A percentile compares a stretch with the other conserved stretches of the same genome.
Conservation (phyloP, 2,888 invertebrate genomes). For the Heliconius ismenius region DNA sequence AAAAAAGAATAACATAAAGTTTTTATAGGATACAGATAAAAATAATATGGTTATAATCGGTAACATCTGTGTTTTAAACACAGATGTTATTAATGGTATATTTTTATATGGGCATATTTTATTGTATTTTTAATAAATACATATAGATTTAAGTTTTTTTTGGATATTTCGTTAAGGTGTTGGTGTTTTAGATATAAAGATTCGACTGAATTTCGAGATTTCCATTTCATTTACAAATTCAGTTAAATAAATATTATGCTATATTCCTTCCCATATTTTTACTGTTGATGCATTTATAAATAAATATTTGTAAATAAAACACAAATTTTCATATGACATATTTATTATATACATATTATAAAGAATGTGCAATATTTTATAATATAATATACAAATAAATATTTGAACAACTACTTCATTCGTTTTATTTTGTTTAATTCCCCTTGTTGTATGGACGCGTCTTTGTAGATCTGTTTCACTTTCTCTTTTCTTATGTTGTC, state of each 20-base stretch:
- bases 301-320: not conserved
- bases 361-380: conserved; percentile 21
- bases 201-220: not conserved
- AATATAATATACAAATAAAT: conserved; percentile 22
- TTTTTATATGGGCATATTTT: not conserved
- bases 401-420: conserved; percentile 67
- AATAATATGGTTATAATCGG: not conserved
- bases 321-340: not conserved
- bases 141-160: not conserved
- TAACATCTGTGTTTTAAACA: not conserved
- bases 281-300: not conserved
- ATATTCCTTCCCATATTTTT: not conserved
- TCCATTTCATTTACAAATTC: not conserved
- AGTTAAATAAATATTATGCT: not conserved
- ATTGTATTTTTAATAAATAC: not conserved
- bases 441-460: conserved; percentile 91
- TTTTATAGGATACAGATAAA: not conserved
- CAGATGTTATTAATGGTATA: not conserved
- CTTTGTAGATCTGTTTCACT: conserved; percentile 91
- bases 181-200: not conserved
- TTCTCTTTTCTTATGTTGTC: conserved; percentile 91
- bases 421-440: conserved; percentile 89
- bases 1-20: conserved; percentile 34
- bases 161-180: not conserved
- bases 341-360: conserved; percentile 16